Conservation (phyloP, 1,140 invertebrate species). For the Sinella curviseta region DNA sequence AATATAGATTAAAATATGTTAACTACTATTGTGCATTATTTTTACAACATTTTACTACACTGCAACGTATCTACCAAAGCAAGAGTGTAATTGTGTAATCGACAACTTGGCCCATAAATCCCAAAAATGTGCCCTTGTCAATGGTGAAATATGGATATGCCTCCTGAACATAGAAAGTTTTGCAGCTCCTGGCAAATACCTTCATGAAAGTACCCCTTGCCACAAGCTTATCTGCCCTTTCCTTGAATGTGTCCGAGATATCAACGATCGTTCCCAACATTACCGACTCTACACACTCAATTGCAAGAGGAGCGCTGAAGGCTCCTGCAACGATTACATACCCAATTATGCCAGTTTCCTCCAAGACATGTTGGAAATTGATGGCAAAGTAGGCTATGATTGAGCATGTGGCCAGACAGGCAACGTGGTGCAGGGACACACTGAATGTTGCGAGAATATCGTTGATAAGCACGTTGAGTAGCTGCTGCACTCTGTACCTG, state of each 20-base stretch:
- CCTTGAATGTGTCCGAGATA: neutral
- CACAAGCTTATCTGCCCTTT: neutral
- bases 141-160: neutral
- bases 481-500: neutral
- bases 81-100: neutral
- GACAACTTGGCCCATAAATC: neutral
- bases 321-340: neutral
- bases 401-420: neutral
- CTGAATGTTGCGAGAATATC: neutral
- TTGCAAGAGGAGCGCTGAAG: neutral
- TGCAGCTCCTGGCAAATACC: neutral
- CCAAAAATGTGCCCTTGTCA: slow-evolving; percentile 1
- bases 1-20: too few relatives aligned
- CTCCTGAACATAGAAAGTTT: neutral
- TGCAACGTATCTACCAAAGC: neutral
- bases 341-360: neutral
- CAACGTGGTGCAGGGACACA: neutral
- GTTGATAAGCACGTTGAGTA: neutral
- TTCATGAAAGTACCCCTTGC: neutral
- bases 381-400: neutral
- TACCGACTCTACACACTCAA: neutral
- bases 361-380: neutral
- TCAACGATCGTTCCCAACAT: neutral
- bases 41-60: too few relatives aligned
- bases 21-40: too few relatives aligned